Base-by-base conservation (phyloP, 1,140 invertebrate species). In the Drosophila tsacasi region DNA sequence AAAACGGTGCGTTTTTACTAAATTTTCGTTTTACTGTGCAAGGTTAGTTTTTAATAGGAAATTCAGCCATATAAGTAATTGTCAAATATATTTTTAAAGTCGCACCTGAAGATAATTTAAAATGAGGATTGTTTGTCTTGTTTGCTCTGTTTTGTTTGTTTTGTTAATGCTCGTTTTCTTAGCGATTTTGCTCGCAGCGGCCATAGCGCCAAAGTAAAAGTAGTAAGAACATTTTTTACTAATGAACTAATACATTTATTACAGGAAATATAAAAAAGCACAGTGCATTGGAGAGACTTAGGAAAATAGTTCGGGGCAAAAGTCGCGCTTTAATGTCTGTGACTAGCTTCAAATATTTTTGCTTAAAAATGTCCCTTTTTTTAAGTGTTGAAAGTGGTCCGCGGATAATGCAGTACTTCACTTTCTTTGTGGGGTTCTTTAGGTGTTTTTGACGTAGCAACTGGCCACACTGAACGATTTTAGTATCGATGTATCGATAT, bases 401-500 rank as follows among this genome's bases (percentile, higher is more conserved):
- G n/a, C n/a, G n/a, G n/a, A n/a, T n/a, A n/a, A n/a, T n/a, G n/a
- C n/a, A n/a, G n/a, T n/a, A n/a, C n/a, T n/a, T n/a, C n/a, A n/a
- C n/a, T n/a, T n/a, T n/a, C n/a, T n/a, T n/a, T n/a, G n/a, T n/a
- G n/a, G n/a, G n/a, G n/a, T n/a, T n/a, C n/a, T n/a, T n/a, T n/a
- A n/a, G n/a, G 42, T 21, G 12, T 19, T 19, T 19, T 44, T 0
- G 5, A 10, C n/a, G 9, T 3, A 7, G 2, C 5, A 50, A 12
- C 25, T 50, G 49, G 49, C 17, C 49, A 50, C 49, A 49, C 25
- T 27, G 17, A 1, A 5, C 3, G 8, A 6, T 13, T 30, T 50
- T 6, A 35, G 19, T 21, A 61, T 55, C 21, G 39, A 66, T 44
- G 9, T 25, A 42, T 50, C 62, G 35, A 23, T 42, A 64, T 27